Percentiles rank a stretch among this genome's conserved stretches.
phyloP scores from a whole-genome alignment of 2,888 invertebrate species.

The Lasioglossum oenotherae region DNA sequence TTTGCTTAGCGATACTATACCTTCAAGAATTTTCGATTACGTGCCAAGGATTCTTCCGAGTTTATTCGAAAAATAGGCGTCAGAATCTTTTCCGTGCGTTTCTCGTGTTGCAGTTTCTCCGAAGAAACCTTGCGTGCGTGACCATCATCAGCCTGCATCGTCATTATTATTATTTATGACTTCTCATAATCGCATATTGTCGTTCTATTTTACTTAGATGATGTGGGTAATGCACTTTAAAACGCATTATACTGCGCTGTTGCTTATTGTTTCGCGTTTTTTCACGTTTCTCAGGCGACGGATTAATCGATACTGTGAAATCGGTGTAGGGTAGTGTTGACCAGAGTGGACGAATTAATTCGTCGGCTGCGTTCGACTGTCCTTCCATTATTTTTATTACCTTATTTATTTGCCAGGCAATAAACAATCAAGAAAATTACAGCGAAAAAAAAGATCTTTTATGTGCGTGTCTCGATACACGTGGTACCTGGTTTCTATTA shows the following conservation, averaged over 20 bases:
- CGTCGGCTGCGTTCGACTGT: background rate
- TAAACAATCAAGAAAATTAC: background rate
- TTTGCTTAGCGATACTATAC: constrained; percentile 59
- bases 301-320: constrained; percentile 5
- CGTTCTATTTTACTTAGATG: background rate
- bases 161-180: constrained; percentile 22
- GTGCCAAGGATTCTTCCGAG: constrained; percentile 69
- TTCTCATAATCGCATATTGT: constrained; percentile 2
- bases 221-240: background rate
- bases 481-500: constrained; percentile 29
- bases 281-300: background rate
- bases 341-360: background rate
- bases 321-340: background rate
- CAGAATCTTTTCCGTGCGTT: constrained; percentile 52
- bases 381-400: background rate
- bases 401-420: background rate
- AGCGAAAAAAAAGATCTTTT: background rate
- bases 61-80: constrained; percentile 64
- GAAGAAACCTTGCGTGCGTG: constrained; percentile 52
- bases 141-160: constrained; percentile 6
- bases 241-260: background rate
- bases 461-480: background rate
- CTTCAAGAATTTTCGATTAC: constrained; percentile 79
- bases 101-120: constrained; percentile 63
- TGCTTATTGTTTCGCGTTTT: background rate